phyloP scores from a whole-genome alignment of 2,797 vertebrate species.

The Mus spretus region DNA sequence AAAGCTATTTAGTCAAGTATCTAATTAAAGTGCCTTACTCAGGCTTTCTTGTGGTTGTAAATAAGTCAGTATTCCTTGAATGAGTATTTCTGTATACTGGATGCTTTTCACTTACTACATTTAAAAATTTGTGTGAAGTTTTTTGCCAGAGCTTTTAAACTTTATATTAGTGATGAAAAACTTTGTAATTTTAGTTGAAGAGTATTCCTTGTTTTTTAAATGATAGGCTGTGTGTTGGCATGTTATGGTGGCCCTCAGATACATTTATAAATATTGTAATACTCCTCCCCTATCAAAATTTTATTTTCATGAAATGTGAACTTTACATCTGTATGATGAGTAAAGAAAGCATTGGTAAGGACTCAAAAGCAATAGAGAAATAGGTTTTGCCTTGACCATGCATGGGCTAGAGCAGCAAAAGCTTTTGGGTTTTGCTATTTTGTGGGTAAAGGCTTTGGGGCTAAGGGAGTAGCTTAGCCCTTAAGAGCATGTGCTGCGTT shows the following conservation, averaged over 20 bases:
- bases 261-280: background rate
- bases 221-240: background rate
- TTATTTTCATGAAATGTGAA: slow-evolving; percentile 18
- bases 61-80: slow-evolving; percentile 26
- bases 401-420: background rate
- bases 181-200: slow-evolving; percentile 44
- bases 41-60: slow-evolving; percentile 2
- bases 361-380: slow-evolving; percentile 9
- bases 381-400: background rate
- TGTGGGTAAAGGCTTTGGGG: background rate
- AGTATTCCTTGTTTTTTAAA: slow-evolving; percentile 6
- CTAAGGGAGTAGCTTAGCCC: background rate
- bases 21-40: slow-evolving; percentile 1
- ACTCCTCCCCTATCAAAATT: background rate
- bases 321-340: background rate
- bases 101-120: slow-evolving; percentile 24
- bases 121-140: slow-evolving; percentile 45
- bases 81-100: slow-evolving; percentile 3
- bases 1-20: slow-evolving; percentile 24
- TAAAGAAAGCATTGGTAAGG: background rate
- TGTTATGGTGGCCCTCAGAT: background rate
- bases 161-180: slow-evolving; percentile 37
- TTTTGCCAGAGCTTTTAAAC: slow-evolving; percentile 38
- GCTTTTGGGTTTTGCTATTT: slow-evolving; percentile 19
- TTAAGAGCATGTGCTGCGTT: background rate